These are phyloP conservation scores for Neogale vison DNA, from an alignment of 2,113 vertebrate genomes.

Conservation along the genomic window DNA sequence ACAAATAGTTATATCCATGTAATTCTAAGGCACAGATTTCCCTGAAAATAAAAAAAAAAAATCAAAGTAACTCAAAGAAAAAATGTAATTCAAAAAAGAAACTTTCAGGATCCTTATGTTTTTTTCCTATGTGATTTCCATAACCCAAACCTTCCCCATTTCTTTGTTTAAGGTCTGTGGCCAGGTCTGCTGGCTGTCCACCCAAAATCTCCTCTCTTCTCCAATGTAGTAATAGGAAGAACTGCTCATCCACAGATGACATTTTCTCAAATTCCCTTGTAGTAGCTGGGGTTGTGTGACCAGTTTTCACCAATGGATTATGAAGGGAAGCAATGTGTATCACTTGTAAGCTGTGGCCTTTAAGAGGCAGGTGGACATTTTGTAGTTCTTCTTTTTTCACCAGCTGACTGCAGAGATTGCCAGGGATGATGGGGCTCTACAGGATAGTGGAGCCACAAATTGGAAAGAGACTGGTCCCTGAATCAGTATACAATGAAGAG, in stretches of 20 bases:
- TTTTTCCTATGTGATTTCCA: neutral
- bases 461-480: neutral
- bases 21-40: neutral
- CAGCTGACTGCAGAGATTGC: neutral
- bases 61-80: conserved; percentile 40
- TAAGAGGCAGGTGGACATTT: neutral
- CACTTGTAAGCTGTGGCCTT: neutral
- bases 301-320: neutral
- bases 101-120: neutral
- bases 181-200: neutral
- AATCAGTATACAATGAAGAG: neutral
- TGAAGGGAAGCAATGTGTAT: neutral
- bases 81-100: neutral
- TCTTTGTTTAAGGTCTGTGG: neutral
- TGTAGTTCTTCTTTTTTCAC: neutral
- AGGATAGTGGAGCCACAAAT: neutral
- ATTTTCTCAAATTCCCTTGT: neutral
- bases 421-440: neutral
- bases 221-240: neutral
- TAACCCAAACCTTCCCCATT: neutral
- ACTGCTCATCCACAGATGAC: neutral
- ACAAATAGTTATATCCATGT: neutral
- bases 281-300: neutral
- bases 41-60: neutral
- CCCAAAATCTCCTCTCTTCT: neutral